Conservation (phyloP, 2,797 vertebrate genomes). For the Anabas testudineus region DNA sequence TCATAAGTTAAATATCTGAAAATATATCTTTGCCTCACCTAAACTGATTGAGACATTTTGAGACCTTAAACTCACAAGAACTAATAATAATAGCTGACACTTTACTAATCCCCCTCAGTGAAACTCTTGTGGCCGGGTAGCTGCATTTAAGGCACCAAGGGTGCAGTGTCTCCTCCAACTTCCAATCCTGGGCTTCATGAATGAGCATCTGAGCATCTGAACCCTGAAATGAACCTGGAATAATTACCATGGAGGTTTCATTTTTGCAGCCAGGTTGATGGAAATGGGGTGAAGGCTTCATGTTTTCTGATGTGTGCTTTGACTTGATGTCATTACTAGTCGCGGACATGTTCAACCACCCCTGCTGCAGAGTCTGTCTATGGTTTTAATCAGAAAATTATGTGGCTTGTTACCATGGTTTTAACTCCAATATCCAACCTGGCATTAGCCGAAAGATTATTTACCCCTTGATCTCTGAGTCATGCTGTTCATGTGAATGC, state of each 20-base stretch:
- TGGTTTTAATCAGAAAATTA: constrained; percentile 41
- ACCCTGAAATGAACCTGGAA: neutral
- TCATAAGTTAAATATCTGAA: neutral
- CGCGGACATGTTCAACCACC: constrained; percentile 1
- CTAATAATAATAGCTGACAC: neutral
- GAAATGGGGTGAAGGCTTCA: constrained; percentile 11
- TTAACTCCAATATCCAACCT: constrained; percentile 50
- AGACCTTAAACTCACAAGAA: neutral
- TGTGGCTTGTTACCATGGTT: constrained; percentile 56
- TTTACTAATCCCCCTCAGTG: no score
- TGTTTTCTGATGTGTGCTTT: constrained; percentile 25
- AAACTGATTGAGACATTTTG: neutral
- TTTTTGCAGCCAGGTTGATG: neutral
- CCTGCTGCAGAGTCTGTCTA: constrained; percentile 19
- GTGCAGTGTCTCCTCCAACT: no score
- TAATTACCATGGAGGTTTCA: neutral
- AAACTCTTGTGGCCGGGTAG: no score
- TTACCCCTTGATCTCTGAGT: constrained; percentile 66
- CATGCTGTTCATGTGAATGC: constrained; percentile 51
- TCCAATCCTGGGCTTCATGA: no score
- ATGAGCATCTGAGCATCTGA: no score
- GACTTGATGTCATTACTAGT: constrained; percentile 21
- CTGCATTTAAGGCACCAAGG: no score
- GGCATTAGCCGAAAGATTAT: constrained; percentile 52
- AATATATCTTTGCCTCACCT: neutral